These are phyloP conservation scores for Scaptomyza polygonia DNA, from an alignment of 2,888 invertebrate genomes.

Conservation along the genomic window DNA sequence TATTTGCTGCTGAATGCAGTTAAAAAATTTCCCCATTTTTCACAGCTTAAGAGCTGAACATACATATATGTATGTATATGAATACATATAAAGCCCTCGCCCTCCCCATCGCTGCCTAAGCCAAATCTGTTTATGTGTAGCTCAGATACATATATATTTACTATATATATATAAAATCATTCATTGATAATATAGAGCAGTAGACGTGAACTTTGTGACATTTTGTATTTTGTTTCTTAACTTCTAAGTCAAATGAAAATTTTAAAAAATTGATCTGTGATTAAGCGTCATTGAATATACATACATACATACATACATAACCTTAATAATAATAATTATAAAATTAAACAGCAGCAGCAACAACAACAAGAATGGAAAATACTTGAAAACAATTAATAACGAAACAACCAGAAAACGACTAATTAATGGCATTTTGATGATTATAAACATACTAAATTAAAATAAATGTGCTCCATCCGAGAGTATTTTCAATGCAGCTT, in stretches of 20 bases:
- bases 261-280: constrained; percentile 76
- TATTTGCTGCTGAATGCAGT: constrained; percentile 8
- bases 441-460: constrained; percentile 10
- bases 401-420: constrained; percentile 30
- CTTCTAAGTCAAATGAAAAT: constrained; percentile 77
- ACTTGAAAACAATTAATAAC: constrained; percentile 46
- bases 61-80: not conserved
- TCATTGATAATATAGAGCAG: constrained; percentile 11
- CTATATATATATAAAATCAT: constrained; percentile 3
- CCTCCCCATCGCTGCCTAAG: constrained; percentile 49
- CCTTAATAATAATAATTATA: constrained; percentile 30
- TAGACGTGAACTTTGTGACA: constrained; percentile 45
- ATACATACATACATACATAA: constrained; percentile 10
- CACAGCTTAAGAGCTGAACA: constrained; percentile 15
- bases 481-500: constrained; percentile 31
- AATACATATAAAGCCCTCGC: constrained; percentile 6
- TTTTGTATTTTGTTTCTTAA: constrained; percentile 72
- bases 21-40: constrained; percentile 9
- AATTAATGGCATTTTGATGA: constrained; percentile 36
- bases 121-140: constrained; percentile 59
- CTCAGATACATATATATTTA: constrained; percentile 24
- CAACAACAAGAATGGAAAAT: constrained; percentile 39
- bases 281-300: constrained; percentile 73
- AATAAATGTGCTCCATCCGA: constrained; percentile 13
- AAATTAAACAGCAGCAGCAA: constrained; percentile 35